These are phyloP conservation scores for Anoplius nigerrimus DNA, from an alignment of 2,888 invertebrate genomes.

Conservation along the genomic window DNA sequence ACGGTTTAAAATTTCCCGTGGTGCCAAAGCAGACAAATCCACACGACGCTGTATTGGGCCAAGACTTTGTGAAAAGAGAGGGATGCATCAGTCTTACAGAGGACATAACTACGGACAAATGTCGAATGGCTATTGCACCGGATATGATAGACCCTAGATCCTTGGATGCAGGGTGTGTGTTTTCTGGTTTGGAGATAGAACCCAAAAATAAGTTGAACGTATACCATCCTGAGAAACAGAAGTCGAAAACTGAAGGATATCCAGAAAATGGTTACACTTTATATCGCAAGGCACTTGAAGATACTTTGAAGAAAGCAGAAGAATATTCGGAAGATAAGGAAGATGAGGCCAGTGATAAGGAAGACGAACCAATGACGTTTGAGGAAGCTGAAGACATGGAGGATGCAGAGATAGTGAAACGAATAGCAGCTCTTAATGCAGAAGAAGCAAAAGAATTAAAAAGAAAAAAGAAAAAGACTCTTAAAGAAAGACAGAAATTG, in stretches of 20 bases:
- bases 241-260: conserved; percentile 93
- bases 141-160: conserved; percentile 94
- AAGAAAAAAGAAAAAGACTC: conserved; percentile 82
- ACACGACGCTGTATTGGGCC: too few species aligned
- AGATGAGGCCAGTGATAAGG: conserved; percentile 87
- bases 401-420: too few species aligned
- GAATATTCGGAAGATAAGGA: too few species aligned
- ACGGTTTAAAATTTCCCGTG: too few species aligned
- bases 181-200: conserved; percentile 91
- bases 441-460: conserved; percentile 79
- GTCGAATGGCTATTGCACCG: conserved; percentile 89
- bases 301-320: too few species aligned
- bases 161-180: conserved; percentile 94
- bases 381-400: conserved; percentile 78
- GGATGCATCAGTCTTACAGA: conserved; percentile 91
- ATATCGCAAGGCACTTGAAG: conserved; percentile 84
- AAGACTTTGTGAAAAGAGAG: too few species aligned
- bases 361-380: conserved; percentile 85
- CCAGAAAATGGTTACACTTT: conserved; percentile 92
- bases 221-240: conserved; percentile 86
- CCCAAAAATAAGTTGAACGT: conserved; percentile 83
- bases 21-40: too few species aligned
- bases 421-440: too few species aligned
- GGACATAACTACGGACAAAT: conserved; percentile 98
- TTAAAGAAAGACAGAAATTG: too few species aligned